phyloP scores from a whole-genome alignment of 2,797 vertebrate species.

The Odontamblyopus lacepedii region DNA sequence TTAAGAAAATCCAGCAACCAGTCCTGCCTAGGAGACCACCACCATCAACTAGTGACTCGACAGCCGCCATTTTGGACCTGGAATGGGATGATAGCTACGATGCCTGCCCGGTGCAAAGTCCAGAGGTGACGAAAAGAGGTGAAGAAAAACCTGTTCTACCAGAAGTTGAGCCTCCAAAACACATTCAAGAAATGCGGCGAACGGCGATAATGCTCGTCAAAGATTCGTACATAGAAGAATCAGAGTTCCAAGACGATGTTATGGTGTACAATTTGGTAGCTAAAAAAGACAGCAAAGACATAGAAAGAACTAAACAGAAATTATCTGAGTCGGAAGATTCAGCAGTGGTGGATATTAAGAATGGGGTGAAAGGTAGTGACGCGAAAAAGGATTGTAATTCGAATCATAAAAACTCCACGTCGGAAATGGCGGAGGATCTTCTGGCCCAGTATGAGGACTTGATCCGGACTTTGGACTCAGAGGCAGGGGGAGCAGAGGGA shows the following conservation, averaged over 20 bases:
- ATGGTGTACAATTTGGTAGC: conserved; percentile 94
- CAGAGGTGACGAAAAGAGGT: conserved; percentile 54
- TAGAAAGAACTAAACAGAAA: conserved; percentile 18
- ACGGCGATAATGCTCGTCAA: conserved; percentile 89
- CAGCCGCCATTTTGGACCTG: conserved; percentile 81
- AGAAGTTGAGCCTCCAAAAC: conserved; percentile 61
- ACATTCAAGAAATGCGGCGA: conserved; percentile 95
- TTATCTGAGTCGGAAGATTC: conserved; percentile 24
- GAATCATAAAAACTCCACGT: conserved; percentile 34
- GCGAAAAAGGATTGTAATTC: conserved; percentile 50
- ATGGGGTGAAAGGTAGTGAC: conserved; percentile 56
- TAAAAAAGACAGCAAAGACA: conserved; percentile 82
- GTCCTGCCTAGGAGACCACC: conserved; percentile 12
- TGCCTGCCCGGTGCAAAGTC: conserved; percentile 78
- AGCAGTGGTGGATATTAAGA: conserved; percentile 45
- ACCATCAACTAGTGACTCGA: conserved; percentile 16
- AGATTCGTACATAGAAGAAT: conserved; percentile 93
- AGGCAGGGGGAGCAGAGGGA: conserved; percentile 41
- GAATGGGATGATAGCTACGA: conserved; percentile 99
- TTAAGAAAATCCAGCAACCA: conserved; percentile 33
- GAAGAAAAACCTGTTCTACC: conserved; percentile 49
- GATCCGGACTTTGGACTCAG: conserved; percentile 84
- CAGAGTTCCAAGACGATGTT: conserved; percentile 94
- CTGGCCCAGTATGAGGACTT: conserved; percentile 89
- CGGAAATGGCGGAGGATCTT: conserved; percentile 80